Evolutionary conservation across 2,888 invertebrate species (phyloP), one percentile per base, ranked within the genome.

Genomic region (Teleogryllus oceanicus): DNA sequence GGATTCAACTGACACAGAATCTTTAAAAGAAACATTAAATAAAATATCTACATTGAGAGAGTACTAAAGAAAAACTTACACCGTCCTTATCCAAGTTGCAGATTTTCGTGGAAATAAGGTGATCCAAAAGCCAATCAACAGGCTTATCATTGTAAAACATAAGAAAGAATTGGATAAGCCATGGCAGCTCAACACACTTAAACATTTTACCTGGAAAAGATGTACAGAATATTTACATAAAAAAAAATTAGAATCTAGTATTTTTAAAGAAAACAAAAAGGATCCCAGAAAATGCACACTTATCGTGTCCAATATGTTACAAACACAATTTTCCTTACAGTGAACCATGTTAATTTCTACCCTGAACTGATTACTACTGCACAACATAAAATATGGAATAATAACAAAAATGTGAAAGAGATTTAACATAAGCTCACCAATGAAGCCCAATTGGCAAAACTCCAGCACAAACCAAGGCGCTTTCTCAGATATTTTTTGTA

Each of bases 121-220:
- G 94, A 84, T 97, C 96, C 16, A 98, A 88, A 11, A 99, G 89
- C 98, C 98, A 99, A 86, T 99, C 98, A 1, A 98, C 97, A 0
- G 99, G 98, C 88, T 98, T 97, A 85, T 98, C 96, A 85, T 93
- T 93, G 88, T 96, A 96, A 86, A 99, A 98, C 91, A 98, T 94
- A 86, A 98, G 92, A 84, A 98, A 94, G 87, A 97, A 98, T 83
- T 96, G 94, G 74, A 96, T 92, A 82, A 98, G 89, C 89, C 94
- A 93, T 0, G 94, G 93, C 37, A 98, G 88, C 85, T 97, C 95
- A 0, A 93, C 92, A 21, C 96, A 94, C 85, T 94, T 94, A 87
- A 99, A 97, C 89, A 99, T 91, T 89, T 96, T 96, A 77, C 93
- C 93, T 92, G 85, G 50, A 87, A 84, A 81, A 84, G 84, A 80